Conservation (phyloP, 2,113 vertebrate genomes). For the Arizona elegans region DNA sequence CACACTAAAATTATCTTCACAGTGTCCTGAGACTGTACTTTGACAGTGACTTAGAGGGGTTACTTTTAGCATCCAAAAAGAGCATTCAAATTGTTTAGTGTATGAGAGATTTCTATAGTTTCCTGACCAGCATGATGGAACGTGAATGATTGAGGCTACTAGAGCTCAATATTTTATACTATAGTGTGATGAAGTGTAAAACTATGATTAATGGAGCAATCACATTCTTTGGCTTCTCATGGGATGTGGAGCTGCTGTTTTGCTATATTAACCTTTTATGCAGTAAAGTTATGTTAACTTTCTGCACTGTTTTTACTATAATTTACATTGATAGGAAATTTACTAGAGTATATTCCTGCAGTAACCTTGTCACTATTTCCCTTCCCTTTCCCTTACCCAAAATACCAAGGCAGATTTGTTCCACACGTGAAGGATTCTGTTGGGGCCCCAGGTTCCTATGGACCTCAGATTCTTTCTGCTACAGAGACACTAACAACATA, state of each 20-base stretch:
- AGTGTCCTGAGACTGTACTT: not conserved
- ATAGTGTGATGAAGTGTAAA: conserved; percentile 48
- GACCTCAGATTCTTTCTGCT: not conserved
- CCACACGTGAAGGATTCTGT: not conserved
- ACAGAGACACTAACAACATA: not conserved
- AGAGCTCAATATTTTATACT: conserved; percentile 46
- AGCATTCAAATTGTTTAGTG: not conserved
- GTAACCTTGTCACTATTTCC: not conserved
- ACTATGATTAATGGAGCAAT: conserved; percentile 61
- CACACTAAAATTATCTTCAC: conserved; percentile 3
- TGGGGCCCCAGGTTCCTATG: no score
- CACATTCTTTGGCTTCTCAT: conserved; percentile 51
- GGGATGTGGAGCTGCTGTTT: conserved; percentile 27
- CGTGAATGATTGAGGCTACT: not conserved
- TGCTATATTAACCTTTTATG: conserved; percentile 32
- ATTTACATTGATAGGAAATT: conserved; percentile 38
- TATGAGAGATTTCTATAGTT: conserved; percentile 8
- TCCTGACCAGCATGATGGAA: not conserved
- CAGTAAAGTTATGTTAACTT: conserved; percentile 41
- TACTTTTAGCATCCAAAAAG: not conserved
- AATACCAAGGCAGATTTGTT: not conserved
- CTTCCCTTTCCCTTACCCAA: not conserved
- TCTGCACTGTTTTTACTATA: conserved; percentile 12
- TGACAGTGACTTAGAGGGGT: not conserved
- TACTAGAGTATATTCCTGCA: conserved; percentile 35